Evolutionary conservation across 2,888 invertebrate species (phyloP), one percentile per base, ranked within the genome.

Genomic region (Atethmia centrago): DNA sequence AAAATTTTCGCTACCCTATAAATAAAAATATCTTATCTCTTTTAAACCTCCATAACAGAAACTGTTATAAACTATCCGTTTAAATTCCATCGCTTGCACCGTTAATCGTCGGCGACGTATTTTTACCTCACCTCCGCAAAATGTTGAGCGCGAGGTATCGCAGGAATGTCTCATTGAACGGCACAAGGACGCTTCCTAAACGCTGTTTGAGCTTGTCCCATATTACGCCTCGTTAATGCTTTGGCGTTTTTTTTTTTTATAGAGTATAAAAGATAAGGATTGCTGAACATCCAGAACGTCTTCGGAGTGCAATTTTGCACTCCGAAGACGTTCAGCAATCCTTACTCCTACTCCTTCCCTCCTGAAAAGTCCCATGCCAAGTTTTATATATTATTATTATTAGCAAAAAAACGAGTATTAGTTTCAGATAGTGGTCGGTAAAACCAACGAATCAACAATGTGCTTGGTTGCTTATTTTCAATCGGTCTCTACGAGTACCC

Each of bases 121-220:
- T 93, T 93, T 91, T 86, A 79, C 80, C 90, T 89, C 90, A 88
- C 89, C 88, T 88, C 85, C 66, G 83, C 77, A 87, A 89, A 90
- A 90, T 88, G 89, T 91, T 87, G 89, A 85, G 89, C 85, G 82
- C 77, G 79, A 80, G 88, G 91, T 88, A 91, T 91, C 83, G 87
- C 79, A 84, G 90, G 92, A 91, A 93, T 94, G 92, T 92, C 90
- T 92, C 90, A 91, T 92, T 88, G 92, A 91, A 89, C 89, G 77
- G 80, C 40, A 83, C 86, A 75, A 78, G 86, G 79, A 74, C 61
- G 55, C 66, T 36, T 65, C 76, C 58, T 85, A 70, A 85, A 78
- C 74, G 81, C 72, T 74, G 71, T 79, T 84, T 83, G 79, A 84
- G 80, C 66, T 77, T 74, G 78, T 81, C 66, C 74, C 67, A 74